These are phyloP conservation scores for Phoeniculus purpureus DNA, from an alignment of 2,797 vertebrate species.

Conservation along the genomic window DNA sequence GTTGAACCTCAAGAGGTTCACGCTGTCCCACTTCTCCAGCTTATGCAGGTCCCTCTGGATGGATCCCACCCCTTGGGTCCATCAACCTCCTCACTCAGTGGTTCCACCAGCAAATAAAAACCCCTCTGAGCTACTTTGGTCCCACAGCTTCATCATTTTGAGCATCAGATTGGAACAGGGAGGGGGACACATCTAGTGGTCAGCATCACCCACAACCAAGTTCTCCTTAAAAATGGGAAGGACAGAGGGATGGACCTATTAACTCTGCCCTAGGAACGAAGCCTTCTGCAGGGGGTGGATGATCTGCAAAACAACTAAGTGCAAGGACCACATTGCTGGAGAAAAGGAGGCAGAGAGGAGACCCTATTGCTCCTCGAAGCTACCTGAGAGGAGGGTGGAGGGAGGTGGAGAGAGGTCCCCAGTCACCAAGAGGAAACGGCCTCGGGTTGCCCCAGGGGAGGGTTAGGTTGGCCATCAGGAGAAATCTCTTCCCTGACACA, in stretches of 20 bases:
- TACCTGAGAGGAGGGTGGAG: too few species aligned
- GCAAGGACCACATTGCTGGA: background rate
- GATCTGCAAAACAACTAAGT: background rate
- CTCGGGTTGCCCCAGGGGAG: too few species aligned
- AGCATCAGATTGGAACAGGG: fast-evolving
- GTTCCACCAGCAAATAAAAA: background rate
- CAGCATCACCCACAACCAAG: background rate
- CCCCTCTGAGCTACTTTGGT: background rate
- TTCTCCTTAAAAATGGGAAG: fast-evolving
- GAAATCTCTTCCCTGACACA: too few species aligned
- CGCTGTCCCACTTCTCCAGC: too few species aligned
- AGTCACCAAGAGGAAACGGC: too few species aligned
- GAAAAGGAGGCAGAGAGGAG: too few species aligned
- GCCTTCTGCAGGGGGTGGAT: too few species aligned
- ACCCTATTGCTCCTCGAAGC: too few species aligned
- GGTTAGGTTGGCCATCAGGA: too few species aligned
- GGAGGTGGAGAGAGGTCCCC: too few species aligned
- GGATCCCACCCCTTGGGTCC: background rate
- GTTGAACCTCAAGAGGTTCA: too few species aligned
- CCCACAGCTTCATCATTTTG: background rate
- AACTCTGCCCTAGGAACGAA: background rate
- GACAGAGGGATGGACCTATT: background rate
- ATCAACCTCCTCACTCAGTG: fast-evolving
- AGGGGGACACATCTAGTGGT: fast-evolving
- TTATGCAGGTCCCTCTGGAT: too few species aligned